phyloP scores from a whole-genome alignment of 2,797 vertebrate species.

The Gymnodraco acuticeps region DNA sequence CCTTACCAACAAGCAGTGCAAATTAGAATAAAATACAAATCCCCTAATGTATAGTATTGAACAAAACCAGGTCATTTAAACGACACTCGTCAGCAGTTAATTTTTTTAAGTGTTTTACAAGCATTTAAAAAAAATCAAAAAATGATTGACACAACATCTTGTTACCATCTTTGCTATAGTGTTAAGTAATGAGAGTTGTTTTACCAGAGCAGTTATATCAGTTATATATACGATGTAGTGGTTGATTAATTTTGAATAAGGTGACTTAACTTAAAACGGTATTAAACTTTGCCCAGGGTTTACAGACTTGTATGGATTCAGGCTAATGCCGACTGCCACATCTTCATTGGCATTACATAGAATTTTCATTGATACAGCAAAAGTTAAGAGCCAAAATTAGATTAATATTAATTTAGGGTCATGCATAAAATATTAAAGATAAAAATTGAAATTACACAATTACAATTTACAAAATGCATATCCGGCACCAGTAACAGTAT shows the following conservation, averaged over 20 bases:
- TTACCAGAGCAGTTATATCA: neutral
- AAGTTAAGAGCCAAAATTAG: too few species aligned
- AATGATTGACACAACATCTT: neutral
- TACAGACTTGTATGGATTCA: neutral
- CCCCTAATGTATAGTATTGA: neutral
- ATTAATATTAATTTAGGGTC: too few species aligned
- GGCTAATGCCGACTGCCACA: neutral
- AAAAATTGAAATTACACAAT: too few species aligned
- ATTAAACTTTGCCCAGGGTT: neutral
- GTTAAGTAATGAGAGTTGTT: neutral
- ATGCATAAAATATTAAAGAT: too few species aligned
- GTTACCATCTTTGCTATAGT: neutral
- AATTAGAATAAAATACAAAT: neutral
- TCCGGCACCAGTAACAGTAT: too few species aligned
- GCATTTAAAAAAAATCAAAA: too few species aligned
- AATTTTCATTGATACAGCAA: too few species aligned
- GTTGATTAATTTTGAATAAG: neutral
- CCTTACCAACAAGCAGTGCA: neutral
- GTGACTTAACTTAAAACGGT: neutral
- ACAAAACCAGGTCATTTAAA: neutral
- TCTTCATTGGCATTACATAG: too few species aligned
- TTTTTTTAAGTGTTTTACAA: neutral
- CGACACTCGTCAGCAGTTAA: neutral
- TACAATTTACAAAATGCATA: too few species aligned
- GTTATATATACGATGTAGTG: neutral